phyloP scores from a whole-genome alignment of 1,140 invertebrate genomes.

The Battus philenor region DNA sequence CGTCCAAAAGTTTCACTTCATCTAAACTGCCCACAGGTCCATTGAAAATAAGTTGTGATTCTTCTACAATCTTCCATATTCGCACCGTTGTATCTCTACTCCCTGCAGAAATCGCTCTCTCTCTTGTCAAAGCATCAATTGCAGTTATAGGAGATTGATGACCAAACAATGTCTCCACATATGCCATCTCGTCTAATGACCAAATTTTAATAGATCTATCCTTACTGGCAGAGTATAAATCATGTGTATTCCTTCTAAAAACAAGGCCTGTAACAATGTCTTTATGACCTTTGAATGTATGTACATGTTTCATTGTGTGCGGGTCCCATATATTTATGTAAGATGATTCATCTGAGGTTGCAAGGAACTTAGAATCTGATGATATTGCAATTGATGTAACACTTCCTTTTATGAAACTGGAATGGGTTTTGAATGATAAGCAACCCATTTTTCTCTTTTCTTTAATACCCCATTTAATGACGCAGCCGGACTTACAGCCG shows the following conservation, averaged over 20 bases:
- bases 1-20: conserved; percentile 91
- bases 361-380: conserved; percentile 90
- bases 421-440: conserved; percentile 75
- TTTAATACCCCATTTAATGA: conserved; percentile 88
- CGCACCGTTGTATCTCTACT: conserved; percentile 90
- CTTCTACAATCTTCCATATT: conserved; percentile 97
- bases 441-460: conserved; percentile 76
- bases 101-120: conserved; percentile 92
- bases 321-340: conserved; percentile 92
- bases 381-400: conserved; percentile 87
- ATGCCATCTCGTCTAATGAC: conserved; percentile 96
- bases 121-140: conserved; percentile 90
- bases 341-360: conserved; percentile 85
- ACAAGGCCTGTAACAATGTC: conserved; percentile 85
- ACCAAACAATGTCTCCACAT: conserved; percentile 96
- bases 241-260: conserved; percentile 92
- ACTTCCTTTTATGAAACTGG: conserved; percentile 72
- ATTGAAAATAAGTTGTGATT: conserved; percentile 96
- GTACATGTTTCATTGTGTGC: conserved; percentile 83
- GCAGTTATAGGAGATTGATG: conserved; percentile 92
- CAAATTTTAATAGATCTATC: conserved; percentile 94
- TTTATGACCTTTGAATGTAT: conserved; percentile 89
- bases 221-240: conserved; percentile 89
- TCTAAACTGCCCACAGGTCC: conserved; percentile 89
- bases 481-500: conserved; percentile 90